Evolutionary conservation across 1,140 invertebrate genomes (phyloP).

Genomic region (Lethocerus indicus): DNA sequence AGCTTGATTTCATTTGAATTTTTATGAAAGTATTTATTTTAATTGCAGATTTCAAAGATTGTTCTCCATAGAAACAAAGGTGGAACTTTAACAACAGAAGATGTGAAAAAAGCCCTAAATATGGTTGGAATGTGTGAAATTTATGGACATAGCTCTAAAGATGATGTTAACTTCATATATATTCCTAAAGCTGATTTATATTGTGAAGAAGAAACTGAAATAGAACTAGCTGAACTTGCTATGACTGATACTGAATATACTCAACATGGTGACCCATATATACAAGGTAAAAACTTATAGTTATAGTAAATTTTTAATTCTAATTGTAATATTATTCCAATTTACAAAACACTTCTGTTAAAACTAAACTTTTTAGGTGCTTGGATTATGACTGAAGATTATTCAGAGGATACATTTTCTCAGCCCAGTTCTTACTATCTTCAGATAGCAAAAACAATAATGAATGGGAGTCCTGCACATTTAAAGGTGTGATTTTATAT

Average conservation of each 20-base stretch:
- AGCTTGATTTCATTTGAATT: background rate
- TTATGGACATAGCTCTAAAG: conserved; percentile 9
- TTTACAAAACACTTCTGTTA: too few species aligned
- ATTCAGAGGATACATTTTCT: conserved; percentile 2
- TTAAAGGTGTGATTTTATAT: conserved; percentile 4
- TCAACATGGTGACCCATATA: conserved; percentile 10
- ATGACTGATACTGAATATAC: conserved; percentile 3
- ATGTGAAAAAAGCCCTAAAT: conserved; percentile 15
- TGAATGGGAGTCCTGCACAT: conserved; percentile 10
- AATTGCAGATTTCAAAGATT: conserved; percentile 11
- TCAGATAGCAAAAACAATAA: conserved; percentile 7
- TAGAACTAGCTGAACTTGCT: conserved; percentile 10
- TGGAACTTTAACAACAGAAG: conserved; percentile 10
- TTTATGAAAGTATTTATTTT: background rate
- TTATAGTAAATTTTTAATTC: background rate
- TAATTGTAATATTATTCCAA: background rate
- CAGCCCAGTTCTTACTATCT: conserved; percentile 7
- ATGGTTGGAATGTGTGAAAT: conserved; percentile 4
- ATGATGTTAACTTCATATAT: conserved; percentile 10
- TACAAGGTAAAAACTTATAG: conserved; percentile 11
- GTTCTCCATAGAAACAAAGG: conserved; percentile 12
- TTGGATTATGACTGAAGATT: conserved; percentile 11
- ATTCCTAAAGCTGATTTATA: conserved; percentile 13
- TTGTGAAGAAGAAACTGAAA: conserved; percentile 12
- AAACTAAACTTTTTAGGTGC: conserved; percentile 5